phyloP scores from a whole-genome alignment of 2,797 vertebrate species.

The Ambastaia sidthimunki region DNA sequence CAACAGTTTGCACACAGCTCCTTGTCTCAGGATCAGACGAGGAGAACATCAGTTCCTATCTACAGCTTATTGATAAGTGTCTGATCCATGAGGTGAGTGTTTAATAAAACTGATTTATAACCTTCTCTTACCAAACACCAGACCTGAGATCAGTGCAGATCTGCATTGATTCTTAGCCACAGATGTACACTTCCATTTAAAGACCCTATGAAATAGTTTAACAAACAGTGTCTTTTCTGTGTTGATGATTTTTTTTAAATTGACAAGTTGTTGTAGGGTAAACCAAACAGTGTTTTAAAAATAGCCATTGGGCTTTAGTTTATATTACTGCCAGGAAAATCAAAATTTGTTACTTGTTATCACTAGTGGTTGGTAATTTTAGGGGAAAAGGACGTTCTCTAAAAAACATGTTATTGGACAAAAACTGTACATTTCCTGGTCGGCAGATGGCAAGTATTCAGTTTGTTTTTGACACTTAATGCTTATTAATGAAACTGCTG shows the following conservation, averaged over 20 bases:
- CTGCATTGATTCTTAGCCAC: not conserved
- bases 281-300: too few species aligned
- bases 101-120: not conserved
- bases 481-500: slow-evolving; percentile 16
- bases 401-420: too few species aligned
- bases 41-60: slow-evolving; percentile 97
- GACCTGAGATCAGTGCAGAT: not conserved
- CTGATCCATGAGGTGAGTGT: slow-evolving; percentile 91
- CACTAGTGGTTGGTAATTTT: too few species aligned
- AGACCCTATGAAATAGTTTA: not conserved
- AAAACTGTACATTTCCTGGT: not conserved
- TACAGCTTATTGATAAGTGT: slow-evolving; percentile 98
- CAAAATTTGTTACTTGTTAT: too few species aligned
- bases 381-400: too few species aligned
- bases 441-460: not conserved
- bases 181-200: not conserved
- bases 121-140: not conserved
- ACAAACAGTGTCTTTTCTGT: too few species aligned
- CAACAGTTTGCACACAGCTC: slow-evolving; percentile 95
- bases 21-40: slow-evolving; percentile 95
- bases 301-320: too few species aligned
- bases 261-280: too few species aligned
- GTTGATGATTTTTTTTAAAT: too few species aligned
- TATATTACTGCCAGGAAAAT: too few species aligned
- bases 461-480: not conserved